phyloP scores from a whole-genome alignment of 2,113 vertebrate species.

The Rhombomys opimus region DNA sequence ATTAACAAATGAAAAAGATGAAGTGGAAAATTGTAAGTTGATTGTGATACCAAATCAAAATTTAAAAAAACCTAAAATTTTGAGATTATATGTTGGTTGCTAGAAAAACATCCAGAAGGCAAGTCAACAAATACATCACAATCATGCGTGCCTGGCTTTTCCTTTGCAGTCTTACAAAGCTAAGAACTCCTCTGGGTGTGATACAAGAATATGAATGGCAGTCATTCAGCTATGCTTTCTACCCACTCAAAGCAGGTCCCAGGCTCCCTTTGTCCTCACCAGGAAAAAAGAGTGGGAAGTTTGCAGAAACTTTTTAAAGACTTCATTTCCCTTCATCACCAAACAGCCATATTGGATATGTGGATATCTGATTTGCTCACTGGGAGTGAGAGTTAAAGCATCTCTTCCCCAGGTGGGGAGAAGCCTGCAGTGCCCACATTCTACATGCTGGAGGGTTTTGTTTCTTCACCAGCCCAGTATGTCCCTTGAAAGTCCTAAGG shows the following conservation, averaged over 20 bases:
- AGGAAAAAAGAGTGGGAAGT: background rate
- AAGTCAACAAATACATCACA: background rate
- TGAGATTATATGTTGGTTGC: background rate
- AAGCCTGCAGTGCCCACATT: background rate
- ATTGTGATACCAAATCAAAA: background rate
- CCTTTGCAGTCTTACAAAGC: background rate
- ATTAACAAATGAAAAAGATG: background rate
- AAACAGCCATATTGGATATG: background rate
- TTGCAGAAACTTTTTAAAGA: background rate
- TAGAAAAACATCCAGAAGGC: background rate
- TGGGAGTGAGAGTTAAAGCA: background rate
- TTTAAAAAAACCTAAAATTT: background rate
- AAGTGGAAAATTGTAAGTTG: background rate
- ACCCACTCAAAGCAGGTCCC: background rate
- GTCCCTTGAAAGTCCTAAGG: background rate
- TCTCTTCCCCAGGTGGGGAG: background rate
- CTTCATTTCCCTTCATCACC: background rate
- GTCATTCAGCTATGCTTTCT: background rate
- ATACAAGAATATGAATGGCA: background rate
- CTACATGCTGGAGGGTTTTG: background rate
- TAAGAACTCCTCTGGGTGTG: background rate
- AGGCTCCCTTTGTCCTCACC: background rate
- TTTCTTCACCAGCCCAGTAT: background rate
- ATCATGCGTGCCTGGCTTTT: background rate
- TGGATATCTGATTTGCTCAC: background rate